These are phyloP conservation scores for Brachionus plicatilis DNA, from an alignment of 1,140 invertebrate species.

Conservation along the genomic window DNA sequence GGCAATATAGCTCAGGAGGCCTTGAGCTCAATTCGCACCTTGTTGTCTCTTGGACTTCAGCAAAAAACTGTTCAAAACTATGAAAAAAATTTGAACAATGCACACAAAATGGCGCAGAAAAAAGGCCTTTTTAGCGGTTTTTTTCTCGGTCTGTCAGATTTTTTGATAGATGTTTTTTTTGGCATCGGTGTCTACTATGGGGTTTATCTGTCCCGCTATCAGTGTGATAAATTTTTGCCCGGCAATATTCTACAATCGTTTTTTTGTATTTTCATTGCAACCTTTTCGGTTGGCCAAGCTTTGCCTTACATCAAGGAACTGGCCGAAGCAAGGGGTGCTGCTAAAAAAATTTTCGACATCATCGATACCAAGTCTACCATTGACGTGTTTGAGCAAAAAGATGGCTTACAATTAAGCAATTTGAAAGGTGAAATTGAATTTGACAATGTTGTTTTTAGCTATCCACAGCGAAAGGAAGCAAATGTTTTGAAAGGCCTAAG, in stretches of 20 bases:
- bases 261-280: slow-evolving; percentile 69
- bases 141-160: neutral
- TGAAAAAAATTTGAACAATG: neutral
- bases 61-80: slow-evolving; percentile 51
- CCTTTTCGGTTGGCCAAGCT: slow-evolving; percentile 75
- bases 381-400: slow-evolving; percentile 11
- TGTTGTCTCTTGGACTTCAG: slow-evolving; percentile 41
- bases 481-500: slow-evolving; percentile 58
- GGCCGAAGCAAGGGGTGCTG: slow-evolving; percentile 69
- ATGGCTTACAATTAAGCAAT: neutral
- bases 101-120: neutral
- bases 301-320: slow-evolving; percentile 73
- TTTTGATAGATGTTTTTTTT: neutral
- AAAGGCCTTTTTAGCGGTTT: slow-evolving; percentile 8
- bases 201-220: slow-evolving; percentile 41
- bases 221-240: slow-evolving; percentile 43
- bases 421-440: slow-evolving; percentile 47
- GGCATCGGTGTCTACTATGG: neutral
- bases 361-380: slow-evolving; percentile 59
- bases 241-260: slow-evolving; percentile 41
- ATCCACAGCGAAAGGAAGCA: slow-evolving; percentile 50
- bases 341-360: slow-evolving; percentile 68
- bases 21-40: slow-evolving; percentile 20
- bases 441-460: slow-evolving; percentile 53
- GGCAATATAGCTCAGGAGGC: slow-evolving; percentile 32